Conservation (phyloP, 2,888 invertebrate genomes). For the Nemotelus pantherinus region DNA sequence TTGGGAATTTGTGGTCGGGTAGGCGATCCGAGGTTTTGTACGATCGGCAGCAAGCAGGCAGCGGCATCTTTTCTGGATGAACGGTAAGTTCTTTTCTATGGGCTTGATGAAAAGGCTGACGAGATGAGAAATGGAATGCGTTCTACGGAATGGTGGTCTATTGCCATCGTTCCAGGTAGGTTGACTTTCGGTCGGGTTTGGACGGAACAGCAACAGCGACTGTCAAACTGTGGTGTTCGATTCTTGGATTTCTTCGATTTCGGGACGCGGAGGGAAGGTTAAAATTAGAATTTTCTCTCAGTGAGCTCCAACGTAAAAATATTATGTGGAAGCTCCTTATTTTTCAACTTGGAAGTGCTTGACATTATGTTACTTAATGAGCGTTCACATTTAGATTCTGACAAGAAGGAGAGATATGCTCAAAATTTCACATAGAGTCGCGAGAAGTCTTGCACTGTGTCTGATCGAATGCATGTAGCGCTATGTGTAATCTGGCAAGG, state of each 20-base stretch:
- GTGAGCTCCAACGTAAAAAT: slow-evolving; percentile 28
- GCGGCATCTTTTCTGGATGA: slow-evolving; percentile 5
- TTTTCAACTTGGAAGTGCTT: slow-evolving; percentile 3
- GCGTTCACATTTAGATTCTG: neutral
- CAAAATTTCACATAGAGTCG: neutral
- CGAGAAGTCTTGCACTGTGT: slow-evolving; percentile 13
- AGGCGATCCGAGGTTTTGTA: neutral
- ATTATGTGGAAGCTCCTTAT: slow-evolving; percentile 24
- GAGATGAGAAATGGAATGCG: slow-evolving; percentile 25
- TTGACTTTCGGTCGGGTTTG: neutral
- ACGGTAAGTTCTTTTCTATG: slow-evolving; percentile 23
- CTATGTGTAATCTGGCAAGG: slow-evolving; percentile 7
- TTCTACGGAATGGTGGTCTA: slow-evolving; percentile 29
- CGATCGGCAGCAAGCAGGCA: neutral
- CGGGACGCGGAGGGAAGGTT: slow-evolving; percentile 14
- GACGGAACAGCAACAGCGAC: neutral
- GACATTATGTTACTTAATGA: slow-evolving; percentile 30
- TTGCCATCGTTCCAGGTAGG: slow-evolving; percentile 32
- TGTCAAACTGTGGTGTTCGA: slow-evolving; percentile 36
- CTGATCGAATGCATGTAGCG: neutral
- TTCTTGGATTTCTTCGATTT: neutral
- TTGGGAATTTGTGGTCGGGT: neutral
- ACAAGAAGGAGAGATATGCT: neutral
- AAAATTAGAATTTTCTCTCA: slow-evolving; percentile 41
- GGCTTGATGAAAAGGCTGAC: slow-evolving; percentile 15